phyloP scores from a whole-genome alignment of 2,797 vertebrate species.

The Clarias pachynema region DNA sequence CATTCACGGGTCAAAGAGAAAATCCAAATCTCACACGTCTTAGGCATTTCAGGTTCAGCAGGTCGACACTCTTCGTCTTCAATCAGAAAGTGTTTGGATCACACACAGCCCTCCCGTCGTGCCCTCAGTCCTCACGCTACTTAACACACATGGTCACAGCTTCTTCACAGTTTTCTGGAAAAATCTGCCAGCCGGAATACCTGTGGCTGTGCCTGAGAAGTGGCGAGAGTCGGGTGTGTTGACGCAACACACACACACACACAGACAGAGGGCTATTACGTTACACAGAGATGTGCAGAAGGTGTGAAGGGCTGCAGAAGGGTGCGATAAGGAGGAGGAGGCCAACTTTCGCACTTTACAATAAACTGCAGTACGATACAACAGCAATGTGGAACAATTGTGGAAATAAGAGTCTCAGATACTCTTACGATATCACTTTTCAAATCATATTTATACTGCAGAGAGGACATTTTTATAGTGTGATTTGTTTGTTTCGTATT shows the following conservation, averaged over 20 bases:
- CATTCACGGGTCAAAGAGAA: slow-evolving; percentile 67
- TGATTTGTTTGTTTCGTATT: neutral
- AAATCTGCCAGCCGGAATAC: neutral
- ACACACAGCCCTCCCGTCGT: neutral
- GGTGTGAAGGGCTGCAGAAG: slow-evolving; percentile 37
- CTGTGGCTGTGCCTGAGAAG: neutral
- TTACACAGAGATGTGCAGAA: slow-evolving; percentile 18
- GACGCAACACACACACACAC: neutral
- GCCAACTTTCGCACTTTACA: slow-evolving; percentile 24
- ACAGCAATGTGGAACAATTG: neutral
- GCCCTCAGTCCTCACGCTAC: neutral
- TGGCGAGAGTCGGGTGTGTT: neutral
- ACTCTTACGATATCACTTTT: neutral
- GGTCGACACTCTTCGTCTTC: slow-evolving; percentile 66
- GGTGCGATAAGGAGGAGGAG: slow-evolving; percentile 10
- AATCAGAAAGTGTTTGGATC: slow-evolving; percentile 58
- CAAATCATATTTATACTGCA: neutral
- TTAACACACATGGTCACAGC: slow-evolving; percentile 8
- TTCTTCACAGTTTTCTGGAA: neutral
- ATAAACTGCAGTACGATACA: slow-evolving; percentile 2
- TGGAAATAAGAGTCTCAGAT: neutral
- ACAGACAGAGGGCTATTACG: slow-evolving; percentile 5
- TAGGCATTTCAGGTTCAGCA: slow-evolving; percentile 45
- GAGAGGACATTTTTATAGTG: neutral
- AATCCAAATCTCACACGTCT: slow-evolving; percentile 63